Evolutionary conservation across 2,797 vertebrate genomes (phyloP).

Genomic region (Myiothlypis coronata): DNA sequence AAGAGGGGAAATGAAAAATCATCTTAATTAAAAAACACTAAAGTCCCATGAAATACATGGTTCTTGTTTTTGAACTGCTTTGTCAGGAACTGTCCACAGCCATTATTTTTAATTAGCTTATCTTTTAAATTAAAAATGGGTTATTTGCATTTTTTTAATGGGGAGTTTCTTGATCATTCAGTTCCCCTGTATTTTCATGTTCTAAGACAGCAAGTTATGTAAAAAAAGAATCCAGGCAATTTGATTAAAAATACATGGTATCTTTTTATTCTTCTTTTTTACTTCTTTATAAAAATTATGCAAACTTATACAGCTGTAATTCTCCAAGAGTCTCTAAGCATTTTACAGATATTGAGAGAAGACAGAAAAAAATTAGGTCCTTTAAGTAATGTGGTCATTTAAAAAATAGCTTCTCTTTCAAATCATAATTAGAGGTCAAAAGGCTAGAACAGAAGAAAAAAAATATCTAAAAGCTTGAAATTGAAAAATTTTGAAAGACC

Average conservation of each 20-base stretch:
- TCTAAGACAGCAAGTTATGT: not conserved
- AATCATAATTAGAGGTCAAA: not conserved
- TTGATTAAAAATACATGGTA: constrained; percentile 28
- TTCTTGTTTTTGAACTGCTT: constrained; percentile 65
- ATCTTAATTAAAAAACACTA: constrained; percentile 65
- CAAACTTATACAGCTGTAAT: not conserved
- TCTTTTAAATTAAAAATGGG: constrained; percentile 66
- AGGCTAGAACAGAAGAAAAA: not conserved
- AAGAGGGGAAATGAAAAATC: constrained; percentile 56
- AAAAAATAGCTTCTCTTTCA: constrained; percentile 2
- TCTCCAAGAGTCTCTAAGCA: not conserved
- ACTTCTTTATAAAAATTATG: not conserved
- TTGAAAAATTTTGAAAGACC: not conserved
- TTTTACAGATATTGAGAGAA: not conserved
- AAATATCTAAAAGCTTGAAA: not conserved
- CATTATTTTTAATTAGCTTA: constrained; percentile 70
- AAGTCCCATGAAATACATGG: constrained; percentile 36
- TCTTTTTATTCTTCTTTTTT: constrained; percentile 12
- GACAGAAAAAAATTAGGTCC: not conserved
- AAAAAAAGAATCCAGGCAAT: constrained; percentile 25
- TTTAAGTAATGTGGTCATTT: not conserved
- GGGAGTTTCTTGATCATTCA: constrained; percentile 24
- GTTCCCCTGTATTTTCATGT: constrained; percentile 35
- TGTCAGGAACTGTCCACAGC: constrained; percentile 59
- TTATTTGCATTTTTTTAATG: constrained; percentile 61